These are phyloP conservation scores for Scaptomyza montana DNA, from an alignment of 1,140 invertebrate species.

Conservation along the genomic window DNA sequence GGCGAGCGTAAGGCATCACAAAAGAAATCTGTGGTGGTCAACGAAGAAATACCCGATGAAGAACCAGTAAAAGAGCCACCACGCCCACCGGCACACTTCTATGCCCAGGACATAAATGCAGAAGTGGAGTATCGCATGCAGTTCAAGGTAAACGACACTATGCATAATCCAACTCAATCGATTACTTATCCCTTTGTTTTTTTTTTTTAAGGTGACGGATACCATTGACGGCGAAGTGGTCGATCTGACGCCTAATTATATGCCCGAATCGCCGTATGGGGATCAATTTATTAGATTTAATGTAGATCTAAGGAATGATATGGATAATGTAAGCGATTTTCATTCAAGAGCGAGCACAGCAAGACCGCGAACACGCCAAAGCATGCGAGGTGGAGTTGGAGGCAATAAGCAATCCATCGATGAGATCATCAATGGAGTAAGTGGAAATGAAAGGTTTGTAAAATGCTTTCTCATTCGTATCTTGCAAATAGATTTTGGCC, in stretches of 20 bases:
- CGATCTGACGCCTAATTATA: slow-evolving; percentile 56
- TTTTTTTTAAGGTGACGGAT: slow-evolving; percentile 44
- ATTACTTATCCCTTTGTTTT: background rate
- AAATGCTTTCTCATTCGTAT: no score
- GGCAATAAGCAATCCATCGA: slow-evolving; percentile 70
- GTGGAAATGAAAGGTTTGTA: background rate
- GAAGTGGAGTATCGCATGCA: slow-evolving; percentile 46
- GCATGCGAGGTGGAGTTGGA: slow-evolving; percentile 52
- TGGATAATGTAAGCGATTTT: slow-evolving; percentile 15
- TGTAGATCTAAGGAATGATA: slow-evolving; percentile 38
- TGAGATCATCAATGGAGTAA: slow-evolving; percentile 61
- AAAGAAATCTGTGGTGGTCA: slow-evolving; percentile 57
- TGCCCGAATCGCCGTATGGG: slow-evolving; percentile 1
- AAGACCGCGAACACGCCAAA: slow-evolving; percentile 48
- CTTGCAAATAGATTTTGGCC: slow-evolving; percentile 36
- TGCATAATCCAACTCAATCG: background rate
- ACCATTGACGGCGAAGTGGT: slow-evolving; percentile 27
- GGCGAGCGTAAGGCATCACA: background rate
- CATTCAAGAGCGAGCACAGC: background rate
- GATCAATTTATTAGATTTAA: slow-evolving; percentile 51
- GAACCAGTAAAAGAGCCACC: slow-evolving; percentile 19
- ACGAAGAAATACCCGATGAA: background rate
- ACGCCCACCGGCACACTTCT: slow-evolving; percentile 22
- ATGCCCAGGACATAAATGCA: slow-evolving; percentile 34
- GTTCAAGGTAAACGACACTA: slow-evolving; percentile 36